Percentiles rank a stretch among this genome's conserved stretches.
Conservation (phyloP, 1,140 invertebrate genomes). For the Hermetia illucens region DNA sequence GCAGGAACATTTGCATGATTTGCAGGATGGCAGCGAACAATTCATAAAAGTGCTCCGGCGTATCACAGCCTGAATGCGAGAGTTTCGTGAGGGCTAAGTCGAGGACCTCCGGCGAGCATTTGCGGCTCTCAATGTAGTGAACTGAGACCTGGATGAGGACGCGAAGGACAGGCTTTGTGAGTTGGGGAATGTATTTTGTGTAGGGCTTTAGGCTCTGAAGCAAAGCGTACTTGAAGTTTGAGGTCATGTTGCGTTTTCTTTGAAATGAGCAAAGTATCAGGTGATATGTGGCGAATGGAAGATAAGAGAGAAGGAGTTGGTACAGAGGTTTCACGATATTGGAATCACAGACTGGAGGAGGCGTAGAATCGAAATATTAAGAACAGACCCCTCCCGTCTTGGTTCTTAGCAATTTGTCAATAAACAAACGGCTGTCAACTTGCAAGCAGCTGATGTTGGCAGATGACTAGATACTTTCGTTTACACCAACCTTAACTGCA, state of each 20-base stretch:
- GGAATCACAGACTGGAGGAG: too few relatives aligned
- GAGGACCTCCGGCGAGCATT: constrained; percentile 23
- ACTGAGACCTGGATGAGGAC: constrained; percentile 29
- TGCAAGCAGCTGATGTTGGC: too few relatives aligned
- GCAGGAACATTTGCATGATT: constrained; percentile 26
- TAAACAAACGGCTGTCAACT: too few relatives aligned
- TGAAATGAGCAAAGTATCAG: too few relatives aligned
- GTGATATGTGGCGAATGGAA: too few relatives aligned
- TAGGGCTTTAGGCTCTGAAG: constrained; percentile 17
- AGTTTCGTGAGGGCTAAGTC: constrained; percentile 27
- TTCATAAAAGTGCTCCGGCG: constrained; percentile 27
- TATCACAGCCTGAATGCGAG: constrained; percentile 20
- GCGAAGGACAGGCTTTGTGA: constrained; percentile 20
- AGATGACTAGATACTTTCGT: too few relatives aligned
- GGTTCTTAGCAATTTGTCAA: too few relatives aligned
- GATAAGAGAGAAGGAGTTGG: too few relatives aligned
- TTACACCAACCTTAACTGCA: too few relatives aligned
- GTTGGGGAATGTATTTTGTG: constrained; percentile 13
- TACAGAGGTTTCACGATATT: too few relatives aligned
- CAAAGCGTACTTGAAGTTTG: constrained; percentile 17
- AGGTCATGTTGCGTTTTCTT: constrained; percentile 19
- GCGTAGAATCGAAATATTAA: too few relatives aligned
- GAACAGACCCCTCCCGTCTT: too few relatives aligned
- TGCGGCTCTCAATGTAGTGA: constrained; percentile 25
- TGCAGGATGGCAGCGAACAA: constrained; percentile 23